Base-by-base conservation (phyloP, 2,113 vertebrate species). In the Burhinus bistriatus region DNA sequence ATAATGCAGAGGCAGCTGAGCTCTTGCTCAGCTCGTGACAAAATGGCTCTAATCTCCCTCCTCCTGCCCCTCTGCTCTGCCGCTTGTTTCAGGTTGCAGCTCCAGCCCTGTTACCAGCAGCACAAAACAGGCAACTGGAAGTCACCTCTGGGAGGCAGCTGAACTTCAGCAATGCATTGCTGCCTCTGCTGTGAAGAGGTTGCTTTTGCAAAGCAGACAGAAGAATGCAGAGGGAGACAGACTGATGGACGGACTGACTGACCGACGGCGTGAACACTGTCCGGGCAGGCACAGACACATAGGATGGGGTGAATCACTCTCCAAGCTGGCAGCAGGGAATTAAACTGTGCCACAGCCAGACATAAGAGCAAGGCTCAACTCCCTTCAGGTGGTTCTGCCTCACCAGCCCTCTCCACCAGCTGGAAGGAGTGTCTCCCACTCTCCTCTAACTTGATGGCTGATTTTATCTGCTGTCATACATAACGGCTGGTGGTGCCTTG, bases 81-180 rank as follows among this genome's bases (percentile, higher is more conserved):
- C 0, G 0, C 25, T 5, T 49, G 29, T 36, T 86, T 38, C 40
- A 54, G 42, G 27, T 27, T 55, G 38, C 29, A 15, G 32, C 47
- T 68, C n/a, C 70, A 65, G 68, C 36, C 12, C 26, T 30, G 30
- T 26, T 34, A n/a, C 34, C 61, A n/a, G 76, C 32, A 55, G 54
- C 62, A 72, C 22, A 9, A 14, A 70, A 4, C 36, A 64, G 87
- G 64, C 54, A 47, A 27, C 62, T 52, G 45, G 78, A 68, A 93
- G 69, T 79, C 93, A 95, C 91, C 96, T 97, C 89, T 96, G 95
- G 95, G 93, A 93, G 93, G 89, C 95, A 95, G 95, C 84, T 97
- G 40, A 95, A 93, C 84, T 94, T 91, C 91, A 95, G 58, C 70
- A 82, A 87, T 72, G 89, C 32, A 2, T 57, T 8, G 49, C 68